Conservation (phyloP, 2,888 invertebrate genomes). For the Cecidostiba fungosa region DNA sequence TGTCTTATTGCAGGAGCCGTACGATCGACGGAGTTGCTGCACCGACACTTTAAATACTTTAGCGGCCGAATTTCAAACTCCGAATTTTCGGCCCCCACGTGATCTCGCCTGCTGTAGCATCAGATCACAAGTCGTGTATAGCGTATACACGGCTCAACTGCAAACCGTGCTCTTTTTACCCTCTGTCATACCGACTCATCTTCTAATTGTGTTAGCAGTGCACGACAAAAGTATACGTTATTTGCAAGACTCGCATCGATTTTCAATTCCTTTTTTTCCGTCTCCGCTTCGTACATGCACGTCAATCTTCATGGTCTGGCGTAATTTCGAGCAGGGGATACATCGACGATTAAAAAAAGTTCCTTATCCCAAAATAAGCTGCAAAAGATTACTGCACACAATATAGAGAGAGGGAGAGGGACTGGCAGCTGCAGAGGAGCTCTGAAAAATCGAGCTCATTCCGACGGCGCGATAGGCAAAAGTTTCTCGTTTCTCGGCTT, state of each 20-base stretch:
- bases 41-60: slow-evolving; percentile 63
- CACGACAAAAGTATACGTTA: slow-evolving; percentile 58
- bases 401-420: not conserved
- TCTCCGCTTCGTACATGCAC: not conserved
- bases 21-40: slow-evolving; percentile 63
- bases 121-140: slow-evolving; percentile 1
- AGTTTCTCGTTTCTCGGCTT: slow-evolving; percentile 30
- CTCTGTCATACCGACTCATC: slow-evolving; percentile 50
- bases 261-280: not conserved
- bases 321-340: not conserved
- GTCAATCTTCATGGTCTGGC: not conserved
- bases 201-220: slow-evolving; percentile 59
- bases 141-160: slow-evolving; percentile 20
- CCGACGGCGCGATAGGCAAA: slow-evolving; percentile 48
- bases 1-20: slow-evolving; percentile 65
- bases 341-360: not conserved
- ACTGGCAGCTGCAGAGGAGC: not conserved
- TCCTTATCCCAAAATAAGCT: not conserved
- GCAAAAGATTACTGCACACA: not conserved
- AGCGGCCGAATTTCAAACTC: slow-evolving; percentile 62
- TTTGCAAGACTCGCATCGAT: slow-evolving; percentile 14
- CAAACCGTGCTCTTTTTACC: slow-evolving; percentile 45
- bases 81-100: slow-evolving; percentile 48
- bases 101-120: not conserved
- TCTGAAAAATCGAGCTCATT: slow-evolving; percentile 55